Percentiles rank a stretch among this genome's conserved stretches.
Conservation (phyloP, 2,113 vertebrate genomes). For the Myiagra hebetior region DNA sequence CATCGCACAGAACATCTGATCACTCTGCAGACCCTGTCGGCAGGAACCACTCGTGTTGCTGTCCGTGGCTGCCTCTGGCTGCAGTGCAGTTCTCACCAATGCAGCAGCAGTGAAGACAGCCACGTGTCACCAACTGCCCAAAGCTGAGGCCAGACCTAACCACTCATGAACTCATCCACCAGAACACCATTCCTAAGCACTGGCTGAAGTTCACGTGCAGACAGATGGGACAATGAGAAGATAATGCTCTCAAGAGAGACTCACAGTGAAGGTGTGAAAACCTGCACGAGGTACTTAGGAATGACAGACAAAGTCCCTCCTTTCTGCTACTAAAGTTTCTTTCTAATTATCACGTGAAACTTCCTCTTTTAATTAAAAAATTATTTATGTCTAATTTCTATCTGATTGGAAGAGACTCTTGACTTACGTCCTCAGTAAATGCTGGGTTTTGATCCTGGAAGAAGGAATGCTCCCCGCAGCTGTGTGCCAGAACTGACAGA, state of each 20-base stretch:
- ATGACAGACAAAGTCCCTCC: rapidly evolving
- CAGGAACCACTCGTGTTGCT: slow-evolving; percentile 86
- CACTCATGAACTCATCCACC: rapidly evolving
- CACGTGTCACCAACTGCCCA: slow-evolving; percentile 7
- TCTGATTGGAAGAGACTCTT: not conserved
- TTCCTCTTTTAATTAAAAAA: not conserved
- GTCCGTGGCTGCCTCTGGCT: slow-evolving; percentile 76
- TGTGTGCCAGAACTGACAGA: not conserved
- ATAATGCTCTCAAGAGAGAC: not conserved
- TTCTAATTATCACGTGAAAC: not conserved
- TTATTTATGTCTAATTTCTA: not conserved
- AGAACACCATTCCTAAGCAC: not conserved
- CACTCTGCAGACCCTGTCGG: slow-evolving; percentile 90
- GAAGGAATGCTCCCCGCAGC: not conserved
- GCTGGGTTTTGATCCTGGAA: not conserved
- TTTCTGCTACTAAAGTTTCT: not conserved
- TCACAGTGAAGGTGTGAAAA: not conserved
- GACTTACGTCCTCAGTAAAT: not conserved
- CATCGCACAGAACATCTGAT: slow-evolving; percentile 90
- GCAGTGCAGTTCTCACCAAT: slow-evolving; percentile 75
- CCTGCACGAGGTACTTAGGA: not conserved
- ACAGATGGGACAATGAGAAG: rapidly evolving
- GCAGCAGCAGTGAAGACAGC: slow-evolving; percentile 65
- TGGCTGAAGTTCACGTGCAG: rapidly evolving
- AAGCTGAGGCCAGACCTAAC: not conserved